phyloP scores from a whole-genome alignment of 2,888 invertebrate genomes.

The Torymus aiolomorphi region DNA sequence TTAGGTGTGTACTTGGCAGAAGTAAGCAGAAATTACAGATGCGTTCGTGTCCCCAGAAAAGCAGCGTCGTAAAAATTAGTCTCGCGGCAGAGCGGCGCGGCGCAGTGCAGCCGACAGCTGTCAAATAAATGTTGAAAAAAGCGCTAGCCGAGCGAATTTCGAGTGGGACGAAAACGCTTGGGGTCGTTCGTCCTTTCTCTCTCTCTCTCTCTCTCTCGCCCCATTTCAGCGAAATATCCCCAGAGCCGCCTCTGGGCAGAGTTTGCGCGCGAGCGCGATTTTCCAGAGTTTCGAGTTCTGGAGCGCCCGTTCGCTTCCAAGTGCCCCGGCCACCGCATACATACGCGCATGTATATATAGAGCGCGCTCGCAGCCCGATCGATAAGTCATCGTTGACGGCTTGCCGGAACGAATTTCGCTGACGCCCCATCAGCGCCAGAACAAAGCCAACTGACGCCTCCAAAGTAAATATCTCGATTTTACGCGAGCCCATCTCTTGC shows the following conservation, averaged over 20 bases:
- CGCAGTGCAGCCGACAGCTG: conserved; percentile 74
- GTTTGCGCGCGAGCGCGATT: conserved; percentile 60
- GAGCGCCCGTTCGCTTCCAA: conserved; percentile 40
- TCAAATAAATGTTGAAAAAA: conserved; percentile 75
- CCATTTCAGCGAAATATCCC: not conserved
- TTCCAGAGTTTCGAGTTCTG: conserved; percentile 66
- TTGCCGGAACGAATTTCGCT: conserved; percentile 62
- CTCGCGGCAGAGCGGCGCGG: conserved; percentile 30
- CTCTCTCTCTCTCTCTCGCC: conserved; percentile 18
- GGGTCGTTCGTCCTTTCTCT: conserved; percentile 27
- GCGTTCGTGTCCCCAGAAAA: not conserved
- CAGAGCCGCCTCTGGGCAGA: conserved; percentile 59
- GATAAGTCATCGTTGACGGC: conserved; percentile 67
- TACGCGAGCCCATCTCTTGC: conserved; percentile 34
- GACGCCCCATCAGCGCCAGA: conserved; percentile 57
- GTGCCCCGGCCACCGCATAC: not conserved
- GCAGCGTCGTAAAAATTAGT: conserved; percentile 10
- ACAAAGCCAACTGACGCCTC: conserved; percentile 56
- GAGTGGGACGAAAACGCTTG: conserved; percentile 67
- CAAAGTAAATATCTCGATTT: conserved; percentile 54
- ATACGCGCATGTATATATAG: not conserved
- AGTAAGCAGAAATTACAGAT: conserved; percentile 42
- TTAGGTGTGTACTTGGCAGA: not conserved
- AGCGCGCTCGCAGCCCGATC: conserved; percentile 56
- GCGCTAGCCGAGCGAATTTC: conserved; percentile 74